These are phyloP conservation scores for Phataginus tetradactyla DNA, from an alignment of 2,797 vertebrate species.

Conservation along the genomic window DNA sequence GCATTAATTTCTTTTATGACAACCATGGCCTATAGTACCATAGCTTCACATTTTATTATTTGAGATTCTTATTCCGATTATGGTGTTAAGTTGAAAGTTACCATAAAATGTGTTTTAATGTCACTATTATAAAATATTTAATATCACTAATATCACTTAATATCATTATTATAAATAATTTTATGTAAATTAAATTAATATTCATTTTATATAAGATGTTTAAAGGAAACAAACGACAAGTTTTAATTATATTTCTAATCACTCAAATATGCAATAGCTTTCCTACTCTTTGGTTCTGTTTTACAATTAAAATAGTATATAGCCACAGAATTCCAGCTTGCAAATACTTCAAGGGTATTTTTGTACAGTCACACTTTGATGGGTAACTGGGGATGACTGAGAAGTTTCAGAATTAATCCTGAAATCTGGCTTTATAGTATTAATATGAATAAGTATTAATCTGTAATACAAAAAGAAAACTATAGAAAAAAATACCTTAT, in stretches of 20 bases:
- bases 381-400: neutral
- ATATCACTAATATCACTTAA: neutral
- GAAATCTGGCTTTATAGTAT: conserved; percentile 32
- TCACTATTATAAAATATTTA: neutral
- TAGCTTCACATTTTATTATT: conserved; percentile 50
- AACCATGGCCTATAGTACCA: neutral
- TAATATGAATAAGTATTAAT: conserved; percentile 37
- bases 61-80: conserved; percentile 56
- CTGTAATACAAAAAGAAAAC: conserved; percentile 10
- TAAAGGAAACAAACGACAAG: conserved; percentile 42
- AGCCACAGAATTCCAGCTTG: conserved; percentile 27
- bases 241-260: conserved; percentile 61
- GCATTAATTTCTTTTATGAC: conserved; percentile 50
- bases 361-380: neutral
- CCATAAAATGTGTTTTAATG: conserved; percentile 20
- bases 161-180: conserved; percentile 39
- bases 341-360: conserved; percentile 18
- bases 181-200: conserved; percentile 39
- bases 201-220: conserved; percentile 25
- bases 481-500: conserved; percentile 87
- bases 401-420: conserved; percentile 60
- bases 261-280: conserved; percentile 38
- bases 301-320: conserved; percentile 52
- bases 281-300: conserved; percentile 1
- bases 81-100: conserved; percentile 56